Evolutionary conservation across 2,888 invertebrate genomes (phyloP).

Genomic region (Hyppa rectilinea): DNA sequence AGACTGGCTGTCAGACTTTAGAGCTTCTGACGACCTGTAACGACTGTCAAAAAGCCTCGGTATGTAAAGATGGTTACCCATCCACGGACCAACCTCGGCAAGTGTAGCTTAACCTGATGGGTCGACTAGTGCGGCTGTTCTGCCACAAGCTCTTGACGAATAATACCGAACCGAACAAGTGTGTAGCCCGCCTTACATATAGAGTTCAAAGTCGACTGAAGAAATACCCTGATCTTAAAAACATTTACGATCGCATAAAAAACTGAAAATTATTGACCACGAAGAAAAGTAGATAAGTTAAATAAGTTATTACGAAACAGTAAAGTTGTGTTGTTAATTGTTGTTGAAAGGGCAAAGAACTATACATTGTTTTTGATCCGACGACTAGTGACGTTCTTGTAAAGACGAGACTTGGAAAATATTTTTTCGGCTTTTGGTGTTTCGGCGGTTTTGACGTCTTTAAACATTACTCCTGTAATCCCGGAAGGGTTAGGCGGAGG

Average conservation of each 20-base stretch:
- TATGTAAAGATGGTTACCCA: too few species aligned
- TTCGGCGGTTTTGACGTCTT: too few species aligned
- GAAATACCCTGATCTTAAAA: background rate
- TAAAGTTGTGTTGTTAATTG: constrained; percentile 14
- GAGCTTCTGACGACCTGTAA: too few species aligned
- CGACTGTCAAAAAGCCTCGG: too few species aligned
- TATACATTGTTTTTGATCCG: constrained; percentile 35
- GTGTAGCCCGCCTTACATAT: background rate
- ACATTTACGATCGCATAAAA: background rate
- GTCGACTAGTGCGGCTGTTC: too few species aligned
- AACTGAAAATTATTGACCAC: background rate
- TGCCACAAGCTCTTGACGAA: too few species aligned
- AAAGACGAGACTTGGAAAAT: background rate
- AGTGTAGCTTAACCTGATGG: too few species aligned
- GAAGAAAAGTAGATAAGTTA: background rate
- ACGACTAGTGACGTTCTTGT: constrained; percentile 23
- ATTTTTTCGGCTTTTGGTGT: constrained; percentile 8
- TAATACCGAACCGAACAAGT: background rate
- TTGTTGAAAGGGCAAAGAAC: constrained; percentile 34
- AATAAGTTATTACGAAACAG: background rate
- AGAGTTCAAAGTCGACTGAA: background rate
- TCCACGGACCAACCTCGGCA: too few species aligned
- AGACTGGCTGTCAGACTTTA: too few species aligned
- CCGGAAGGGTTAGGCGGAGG: too few species aligned
- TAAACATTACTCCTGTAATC: too few species aligned